Evolutionary conservation across 2,888 invertebrate species (phyloP).

Genomic region (Mythimna albipuncta): DNA sequence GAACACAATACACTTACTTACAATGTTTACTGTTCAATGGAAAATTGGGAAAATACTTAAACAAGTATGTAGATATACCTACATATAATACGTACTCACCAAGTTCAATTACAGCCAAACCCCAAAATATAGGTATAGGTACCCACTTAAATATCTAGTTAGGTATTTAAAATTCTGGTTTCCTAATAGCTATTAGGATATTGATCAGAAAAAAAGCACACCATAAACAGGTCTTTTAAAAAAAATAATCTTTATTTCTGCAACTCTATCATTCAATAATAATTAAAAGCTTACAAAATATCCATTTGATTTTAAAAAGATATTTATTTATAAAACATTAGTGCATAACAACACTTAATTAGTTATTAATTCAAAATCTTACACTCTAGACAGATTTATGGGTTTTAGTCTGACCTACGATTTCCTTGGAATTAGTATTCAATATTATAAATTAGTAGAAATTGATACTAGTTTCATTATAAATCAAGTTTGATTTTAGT

Average conservation of each 20-base stretch:
- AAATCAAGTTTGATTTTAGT: slow-evolving; percentile 11
- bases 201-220: not conserved
- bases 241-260: not conserved
- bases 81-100: no score
- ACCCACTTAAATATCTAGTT: not conserved
- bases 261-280: slow-evolving; percentile 1
- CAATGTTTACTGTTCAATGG: no score
- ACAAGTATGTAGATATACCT: no score
- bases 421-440: slow-evolving; percentile 30
- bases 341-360: slow-evolving; percentile 14
- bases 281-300: slow-evolving; percentile 13
- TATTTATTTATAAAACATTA: slow-evolving; percentile 18
- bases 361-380: slow-evolving; percentile 33
- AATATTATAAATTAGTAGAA: not conserved
- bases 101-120: not conserved
- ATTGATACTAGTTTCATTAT: slow-evolving; percentile 2
- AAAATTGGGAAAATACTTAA: no score
- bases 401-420: slow-evolving; percentile 1
- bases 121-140: no score
- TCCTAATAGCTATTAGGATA: not conserved
- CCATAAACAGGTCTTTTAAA: not conserved
- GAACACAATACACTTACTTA: no score
- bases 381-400: slow-evolving; percentile 47
- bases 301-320: not conserved
- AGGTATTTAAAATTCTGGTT: not conserved